These are phyloP conservation scores for Hypomecis atomaria DNA, from an alignment of 2,888 invertebrate genomes.

Conservation along the genomic window DNA sequence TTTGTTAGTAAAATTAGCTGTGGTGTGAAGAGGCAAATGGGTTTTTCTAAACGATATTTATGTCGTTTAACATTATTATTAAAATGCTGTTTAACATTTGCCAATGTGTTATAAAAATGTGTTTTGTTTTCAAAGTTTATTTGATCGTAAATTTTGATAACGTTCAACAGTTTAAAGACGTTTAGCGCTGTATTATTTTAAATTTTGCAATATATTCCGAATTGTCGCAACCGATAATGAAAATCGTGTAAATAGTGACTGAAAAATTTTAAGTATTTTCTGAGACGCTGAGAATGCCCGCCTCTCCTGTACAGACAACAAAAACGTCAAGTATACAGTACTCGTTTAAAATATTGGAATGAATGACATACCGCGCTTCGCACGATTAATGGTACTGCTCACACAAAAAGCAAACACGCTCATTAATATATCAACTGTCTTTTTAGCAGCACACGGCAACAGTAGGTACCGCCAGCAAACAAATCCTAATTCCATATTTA, in stretches of 20 bases:
- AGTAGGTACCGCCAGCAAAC: constrained; percentile 69
- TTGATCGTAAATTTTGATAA: constrained; percentile 16
- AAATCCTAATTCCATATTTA: constrained; percentile 47
- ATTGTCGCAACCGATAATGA: constrained; percentile 24
- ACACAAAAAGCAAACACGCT: constrained; percentile 81
- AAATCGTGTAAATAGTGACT: constrained; percentile 45
- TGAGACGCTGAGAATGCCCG: constrained; percentile 69
- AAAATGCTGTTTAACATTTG: constrained; percentile 32
- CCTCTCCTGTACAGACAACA: constrained; percentile 77
- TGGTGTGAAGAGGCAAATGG: constrained; percentile 49
- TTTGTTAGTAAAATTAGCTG: constrained; percentile 38
- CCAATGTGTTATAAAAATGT: constrained; percentile 6
- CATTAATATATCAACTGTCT: constrained; percentile 85
- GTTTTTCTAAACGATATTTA: constrained; percentile 37
- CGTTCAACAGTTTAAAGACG: constrained; percentile 10
- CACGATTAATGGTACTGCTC: constrained; percentile 80
- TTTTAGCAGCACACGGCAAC: constrained; percentile 70
- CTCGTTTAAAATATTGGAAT: constrained; percentile 84
- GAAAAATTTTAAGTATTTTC: constrained; percentile 56
- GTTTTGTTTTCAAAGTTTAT: constrained; percentile 19
- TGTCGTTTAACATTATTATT: constrained; percentile 37
- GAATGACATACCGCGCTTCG: constrained; percentile 84
- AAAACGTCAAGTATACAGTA: constrained; percentile 73
- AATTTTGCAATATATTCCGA: constrained; percentile 23
- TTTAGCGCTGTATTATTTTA: constrained; percentile 14